Evolutionary conservation across 2,797 vertebrate species (phyloP), one percentile per base, ranked within the genome.

Genomic region (Discoglossus pictus): DNA sequence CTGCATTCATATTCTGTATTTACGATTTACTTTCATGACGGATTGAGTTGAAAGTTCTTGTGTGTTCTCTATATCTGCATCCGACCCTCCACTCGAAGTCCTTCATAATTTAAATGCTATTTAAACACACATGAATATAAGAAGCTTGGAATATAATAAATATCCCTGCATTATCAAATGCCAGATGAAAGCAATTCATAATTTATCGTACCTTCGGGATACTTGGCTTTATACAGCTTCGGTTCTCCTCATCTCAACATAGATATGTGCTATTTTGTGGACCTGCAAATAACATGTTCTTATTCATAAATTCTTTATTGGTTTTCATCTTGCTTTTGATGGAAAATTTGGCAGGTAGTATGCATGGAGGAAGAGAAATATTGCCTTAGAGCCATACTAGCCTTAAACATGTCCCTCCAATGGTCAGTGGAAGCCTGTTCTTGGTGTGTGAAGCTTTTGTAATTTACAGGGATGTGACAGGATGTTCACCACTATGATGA

Each of bases 401-500:
- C 43, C 61, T 55, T 63, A 63, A 54, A 70, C 51, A 64, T 24
- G 52, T 58, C 68, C 40, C 36, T 62, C 44, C 52, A 18, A 58
- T 58, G 48, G 61, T 71, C 61, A 48, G 20, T 18, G 34, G 52
- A 36, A 71, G 36, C 38, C 51, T 55, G 51, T 61, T 62, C 50
- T 56, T 61, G 58, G 58, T 69, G 42, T 69, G 67, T 69, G 51
- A 69, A 58, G 68, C 61, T 64, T 61, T 64, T 58, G 38, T 71
- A 71, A 71, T 71, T 71, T 64, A 71, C 44, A 63, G 31, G 61
- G 61, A 64, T 59, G 44, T 71, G 68, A 71, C 68, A 71, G 53
- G 61, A 71, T 71, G 52, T 71, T 71, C 68, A 64, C 60, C 31
- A 48, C 60, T 5, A 58, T 77, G 79, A 81, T 81, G 74, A 74